Evolutionary conservation across 2,888 invertebrate species (phyloP).

Genomic region (Philereme vetulata): DNA sequence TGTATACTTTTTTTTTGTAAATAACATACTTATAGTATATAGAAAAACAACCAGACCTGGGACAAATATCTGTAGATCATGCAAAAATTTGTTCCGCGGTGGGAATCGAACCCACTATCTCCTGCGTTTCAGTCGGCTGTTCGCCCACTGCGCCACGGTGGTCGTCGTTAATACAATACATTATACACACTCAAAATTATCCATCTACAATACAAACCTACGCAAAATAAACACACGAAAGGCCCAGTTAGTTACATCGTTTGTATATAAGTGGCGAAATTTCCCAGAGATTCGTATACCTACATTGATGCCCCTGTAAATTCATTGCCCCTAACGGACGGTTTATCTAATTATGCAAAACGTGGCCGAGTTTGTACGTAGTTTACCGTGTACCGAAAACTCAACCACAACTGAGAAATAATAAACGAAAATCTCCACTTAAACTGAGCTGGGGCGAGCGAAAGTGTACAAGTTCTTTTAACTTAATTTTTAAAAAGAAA

Average conservation of each 20-base stretch:
- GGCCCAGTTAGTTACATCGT: conserved; percentile 10
- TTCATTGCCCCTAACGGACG: conserved; percentile 54
- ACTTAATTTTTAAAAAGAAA: too few relatives aligned
- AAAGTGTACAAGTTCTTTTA: conserved; percentile 11
- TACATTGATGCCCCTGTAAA: conserved; percentile 48
- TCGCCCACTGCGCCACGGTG: too few relatives aligned
- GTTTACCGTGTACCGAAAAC: conserved; percentile 53
- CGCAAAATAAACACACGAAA: conserved; percentile 24
- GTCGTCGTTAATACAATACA: too few relatives aligned
- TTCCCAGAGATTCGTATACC: conserved; percentile 38
- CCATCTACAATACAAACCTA: conserved; percentile 7
- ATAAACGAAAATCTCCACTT: conserved; percentile 57
- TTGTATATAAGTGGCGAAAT: conserved; percentile 18
- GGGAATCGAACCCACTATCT: too few relatives aligned
- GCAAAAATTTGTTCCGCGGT: too few relatives aligned
- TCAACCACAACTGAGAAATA: conserved; percentile 53
- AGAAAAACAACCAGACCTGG: too few relatives aligned
- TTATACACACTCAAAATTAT: conserved; percentile 1
- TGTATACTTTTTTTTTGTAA: too few relatives aligned
- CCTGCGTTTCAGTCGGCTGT: too few relatives aligned
- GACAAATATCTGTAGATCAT: too few relatives aligned
- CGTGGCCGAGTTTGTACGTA: conserved; percentile 61
- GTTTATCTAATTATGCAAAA: conserved; percentile 74
- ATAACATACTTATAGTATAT: too few relatives aligned
- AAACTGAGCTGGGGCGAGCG: conserved; percentile 19